These are phyloP conservation scores for Cyclophora punctaria DNA, from an alignment of 2,888 invertebrate genomes.

Conservation along the genomic window DNA sequence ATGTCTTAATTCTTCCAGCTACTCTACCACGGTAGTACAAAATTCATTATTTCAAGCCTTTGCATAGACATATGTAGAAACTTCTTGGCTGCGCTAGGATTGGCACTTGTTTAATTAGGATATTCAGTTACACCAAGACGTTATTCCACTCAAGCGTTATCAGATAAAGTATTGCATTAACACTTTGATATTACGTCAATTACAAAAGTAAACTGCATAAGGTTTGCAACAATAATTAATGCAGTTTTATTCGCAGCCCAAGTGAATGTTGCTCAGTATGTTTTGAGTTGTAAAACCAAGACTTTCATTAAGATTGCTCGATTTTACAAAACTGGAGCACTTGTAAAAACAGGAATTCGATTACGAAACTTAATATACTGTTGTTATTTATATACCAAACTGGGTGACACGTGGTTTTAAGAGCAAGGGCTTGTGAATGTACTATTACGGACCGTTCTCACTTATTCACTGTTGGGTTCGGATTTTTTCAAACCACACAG, in stretches of 20 bases:
- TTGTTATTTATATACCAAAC: slow-evolving; percentile 10
- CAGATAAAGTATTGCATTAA: no score
- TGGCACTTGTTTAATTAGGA: no score
- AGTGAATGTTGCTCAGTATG: slow-evolving; percentile 20
- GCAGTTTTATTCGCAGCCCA: slow-evolving; percentile 7
- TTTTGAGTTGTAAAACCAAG: slow-evolving; percentile 16
- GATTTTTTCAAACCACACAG: no score
- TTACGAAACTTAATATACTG: slow-evolving; percentile 25
- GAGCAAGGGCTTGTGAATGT: slow-evolving; percentile 31
- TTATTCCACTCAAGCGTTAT: no score
- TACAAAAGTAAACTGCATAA: slow-evolving; percentile 2
- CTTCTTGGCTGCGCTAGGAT: no score
- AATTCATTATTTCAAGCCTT: no score
- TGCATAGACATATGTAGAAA: no score
- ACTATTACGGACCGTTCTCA: not conserved
- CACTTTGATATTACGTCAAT: slow-evolving; percentile 5
- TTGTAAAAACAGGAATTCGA: slow-evolving; percentile 26
- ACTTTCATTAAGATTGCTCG: slow-evolving; percentile 26
- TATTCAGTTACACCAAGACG: no score
- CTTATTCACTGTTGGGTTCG: no score
- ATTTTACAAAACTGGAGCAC: slow-evolving; percentile 22
- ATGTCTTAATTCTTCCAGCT: no score
- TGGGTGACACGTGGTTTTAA: slow-evolving; percentile 28
- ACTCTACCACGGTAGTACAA: no score
- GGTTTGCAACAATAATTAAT: not conserved